Conservation (phyloP, 2,888 invertebrate species). For the Gryllus longicercus region DNA sequence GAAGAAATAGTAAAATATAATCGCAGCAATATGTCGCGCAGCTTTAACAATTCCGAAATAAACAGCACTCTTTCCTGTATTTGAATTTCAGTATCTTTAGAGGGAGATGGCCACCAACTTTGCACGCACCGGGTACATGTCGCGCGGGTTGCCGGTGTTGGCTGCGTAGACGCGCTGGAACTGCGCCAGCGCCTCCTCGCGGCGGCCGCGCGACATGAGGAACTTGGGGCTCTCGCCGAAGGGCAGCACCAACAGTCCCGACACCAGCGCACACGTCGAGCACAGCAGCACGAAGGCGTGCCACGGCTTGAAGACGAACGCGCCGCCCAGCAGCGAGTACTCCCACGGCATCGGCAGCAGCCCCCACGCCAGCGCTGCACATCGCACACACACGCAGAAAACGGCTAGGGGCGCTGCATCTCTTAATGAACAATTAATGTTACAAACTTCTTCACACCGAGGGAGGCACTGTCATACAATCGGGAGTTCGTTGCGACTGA, state of each 20-base stretch:
- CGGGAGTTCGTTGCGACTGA: too few species aligned
- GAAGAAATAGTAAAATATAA: too few species aligned
- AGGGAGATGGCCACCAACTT: constrained; percentile 25
- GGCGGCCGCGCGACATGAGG: constrained; percentile 64
- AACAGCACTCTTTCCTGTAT: too few species aligned
- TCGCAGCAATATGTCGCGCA: too few species aligned
- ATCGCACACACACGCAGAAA: too few species aligned
- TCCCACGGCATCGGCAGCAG: constrained; percentile 62
- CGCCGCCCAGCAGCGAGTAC: constrained; percentile 47
- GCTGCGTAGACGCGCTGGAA: constrained; percentile 61
- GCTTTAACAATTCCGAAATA: too few species aligned
- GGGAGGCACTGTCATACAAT: too few species aligned
- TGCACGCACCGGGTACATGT: constrained; percentile 62
- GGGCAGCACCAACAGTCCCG: constrained; percentile 59
- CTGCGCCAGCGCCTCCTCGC: constrained; percentile 62
- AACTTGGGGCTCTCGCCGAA: constrained; percentile 77
- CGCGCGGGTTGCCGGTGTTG: constrained; percentile 61
- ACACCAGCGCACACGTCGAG: constrained; percentile 63
- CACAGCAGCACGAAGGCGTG: constrained; percentile 49
- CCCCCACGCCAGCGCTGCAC: constrained; percentile 64
- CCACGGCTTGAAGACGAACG: constrained; percentile 49
- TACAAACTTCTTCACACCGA: too few species aligned
- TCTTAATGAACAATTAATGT: too few species aligned
- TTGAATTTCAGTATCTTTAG: constrained; percentile 20
- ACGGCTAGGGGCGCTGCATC: too few species aligned